A percentile compares a stretch with the other conserved stretches of the same genome.
phyloP scores from a whole-genome alignment of 1,140 invertebrate genomes.

The Pseudomyrmex dendroicus region DNA sequence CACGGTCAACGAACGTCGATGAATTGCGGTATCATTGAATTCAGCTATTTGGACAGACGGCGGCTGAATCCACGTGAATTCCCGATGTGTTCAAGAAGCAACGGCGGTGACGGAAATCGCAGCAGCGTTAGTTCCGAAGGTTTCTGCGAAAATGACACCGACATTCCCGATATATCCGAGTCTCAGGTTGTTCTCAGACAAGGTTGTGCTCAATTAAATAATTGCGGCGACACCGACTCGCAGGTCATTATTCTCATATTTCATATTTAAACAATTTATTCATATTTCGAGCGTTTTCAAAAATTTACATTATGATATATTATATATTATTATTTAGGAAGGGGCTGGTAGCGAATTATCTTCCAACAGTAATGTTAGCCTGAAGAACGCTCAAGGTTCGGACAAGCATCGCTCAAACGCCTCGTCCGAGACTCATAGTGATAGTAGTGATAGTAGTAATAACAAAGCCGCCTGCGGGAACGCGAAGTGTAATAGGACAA shows the following conservation, averaged over 20 bases:
- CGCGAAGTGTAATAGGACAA: slow-evolving; percentile 73
- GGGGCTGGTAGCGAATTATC: slow-evolving; percentile 85
- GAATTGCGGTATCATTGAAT: slow-evolving; percentile 83
- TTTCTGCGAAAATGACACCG: slow-evolving; percentile 96
- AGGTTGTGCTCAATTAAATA: slow-evolving; percentile 77
- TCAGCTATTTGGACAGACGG: slow-evolving; percentile 82
- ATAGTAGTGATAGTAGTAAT: slow-evolving; percentile 84
- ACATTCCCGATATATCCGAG: slow-evolving; percentile 84
- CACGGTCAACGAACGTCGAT: slow-evolving; percentile 81
- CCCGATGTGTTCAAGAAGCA: slow-evolving; percentile 78
- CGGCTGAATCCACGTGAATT: slow-evolving; percentile 81
- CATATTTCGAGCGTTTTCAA: background rate
- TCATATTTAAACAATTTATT: background rate
- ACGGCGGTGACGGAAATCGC: slow-evolving; percentile 90
- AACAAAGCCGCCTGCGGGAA: slow-evolving; percentile 78
- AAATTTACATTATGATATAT: background rate
- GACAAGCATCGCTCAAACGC: slow-evolving; percentile 82
- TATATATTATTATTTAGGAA: slow-evolving; percentile 73
- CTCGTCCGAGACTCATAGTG: slow-evolving; percentile 83
- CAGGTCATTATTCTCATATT: slow-evolving; percentile 83
- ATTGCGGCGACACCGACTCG: slow-evolving; percentile 87
- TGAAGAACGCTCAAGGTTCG: slow-evolving; percentile 83
- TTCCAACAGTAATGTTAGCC: slow-evolving; percentile 83
- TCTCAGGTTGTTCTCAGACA: slow-evolving; percentile 78
- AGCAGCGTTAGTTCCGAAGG: slow-evolving; percentile 97